A percentile compares a stretch with the other conserved stretches of the same genome.
phyloP scores from a whole-genome alignment of 2,888 invertebrate genomes.

The Coelogynopora nodosa region DNA sequence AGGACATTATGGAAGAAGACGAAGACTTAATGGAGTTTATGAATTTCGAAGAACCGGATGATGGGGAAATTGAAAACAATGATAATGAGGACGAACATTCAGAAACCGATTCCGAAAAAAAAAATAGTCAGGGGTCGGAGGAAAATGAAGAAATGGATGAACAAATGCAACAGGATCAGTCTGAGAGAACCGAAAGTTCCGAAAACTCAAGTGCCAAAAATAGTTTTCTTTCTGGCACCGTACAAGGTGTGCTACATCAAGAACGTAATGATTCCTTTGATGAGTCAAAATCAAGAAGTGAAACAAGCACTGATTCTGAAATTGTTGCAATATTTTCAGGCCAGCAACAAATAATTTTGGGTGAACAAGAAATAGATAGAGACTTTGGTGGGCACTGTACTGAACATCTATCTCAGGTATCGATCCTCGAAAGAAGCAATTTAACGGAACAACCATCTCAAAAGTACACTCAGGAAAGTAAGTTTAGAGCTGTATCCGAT shows the following conservation, averaged over 20 bases:
- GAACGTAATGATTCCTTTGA: neutral
- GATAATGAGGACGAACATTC: neutral
- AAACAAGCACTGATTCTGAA: neutral
- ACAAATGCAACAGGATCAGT: neutral
- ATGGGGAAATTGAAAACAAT: neutral
- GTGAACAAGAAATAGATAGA: neutral
- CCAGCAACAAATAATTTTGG: neutral
- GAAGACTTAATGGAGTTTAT: neutral
- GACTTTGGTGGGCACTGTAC: neutral
- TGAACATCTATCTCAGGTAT: too few species aligned
- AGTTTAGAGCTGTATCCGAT: too few species aligned
- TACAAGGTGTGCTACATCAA: neutral
- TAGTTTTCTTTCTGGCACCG: neutral
- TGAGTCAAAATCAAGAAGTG: neutral
- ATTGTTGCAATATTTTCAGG: neutral
- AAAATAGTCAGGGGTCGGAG: neutral
- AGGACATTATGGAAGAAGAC: slow-evolving; percentile 5
- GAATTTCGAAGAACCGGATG: neutral
- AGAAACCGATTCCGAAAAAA: neutral
- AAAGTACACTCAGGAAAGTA: too few species aligned
- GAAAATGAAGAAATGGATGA: neutral
- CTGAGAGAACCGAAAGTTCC: neutral
- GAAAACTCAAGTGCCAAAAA: neutral
- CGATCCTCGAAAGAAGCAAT: too few species aligned
- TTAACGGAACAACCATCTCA: too few species aligned